phyloP scores from a whole-genome alignment of 2,797 vertebrate genomes.

The Arctocebus calabarensis region DNA sequence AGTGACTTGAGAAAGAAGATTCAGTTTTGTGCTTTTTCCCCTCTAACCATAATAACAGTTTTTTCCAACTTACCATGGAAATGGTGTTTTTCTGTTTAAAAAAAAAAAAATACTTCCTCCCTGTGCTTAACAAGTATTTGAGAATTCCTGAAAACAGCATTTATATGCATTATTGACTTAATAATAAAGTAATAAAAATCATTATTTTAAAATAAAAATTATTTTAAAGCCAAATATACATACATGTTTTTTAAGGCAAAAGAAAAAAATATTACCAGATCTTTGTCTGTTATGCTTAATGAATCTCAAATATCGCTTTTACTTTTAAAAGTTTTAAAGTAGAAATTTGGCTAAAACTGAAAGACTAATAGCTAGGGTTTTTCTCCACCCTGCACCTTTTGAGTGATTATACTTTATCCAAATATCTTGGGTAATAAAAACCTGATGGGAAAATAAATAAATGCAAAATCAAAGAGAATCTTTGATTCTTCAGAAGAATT shows the following conservation, averaged over 20 bases:
- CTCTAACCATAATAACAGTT: not conserved
- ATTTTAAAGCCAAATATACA: not conserved
- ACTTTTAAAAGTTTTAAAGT: constrained; percentile 19
- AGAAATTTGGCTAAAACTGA: constrained; percentile 12
- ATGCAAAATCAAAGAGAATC: constrained; percentile 20
- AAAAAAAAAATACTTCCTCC: not conserved
- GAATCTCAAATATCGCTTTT: constrained; percentile 13
- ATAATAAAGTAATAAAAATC: too few species aligned
- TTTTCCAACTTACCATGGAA: constrained; percentile 39
- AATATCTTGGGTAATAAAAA: not conserved
- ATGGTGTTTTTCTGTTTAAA: not conserved
- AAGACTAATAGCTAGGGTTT: not conserved
- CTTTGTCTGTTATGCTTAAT: constrained; percentile 14
- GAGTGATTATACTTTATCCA: not conserved
- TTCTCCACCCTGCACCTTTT: not conserved
- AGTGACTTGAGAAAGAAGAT: not conserved
- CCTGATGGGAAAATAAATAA: not conserved
- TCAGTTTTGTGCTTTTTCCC: not conserved
- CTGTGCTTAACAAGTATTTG: not conserved
- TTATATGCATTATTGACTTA: not conserved
- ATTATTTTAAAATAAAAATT: too few species aligned
- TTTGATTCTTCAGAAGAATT: not conserved
- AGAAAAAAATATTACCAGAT: not conserved
- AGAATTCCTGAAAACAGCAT: constrained; percentile 45
- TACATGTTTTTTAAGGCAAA: not conserved